A percentile compares a stretch with the other conserved stretches of the same genome.
Evolutionary conservation across 2,888 invertebrate species (phyloP).

Genomic region (Bursaphelenchus okinawaensis): DNA sequence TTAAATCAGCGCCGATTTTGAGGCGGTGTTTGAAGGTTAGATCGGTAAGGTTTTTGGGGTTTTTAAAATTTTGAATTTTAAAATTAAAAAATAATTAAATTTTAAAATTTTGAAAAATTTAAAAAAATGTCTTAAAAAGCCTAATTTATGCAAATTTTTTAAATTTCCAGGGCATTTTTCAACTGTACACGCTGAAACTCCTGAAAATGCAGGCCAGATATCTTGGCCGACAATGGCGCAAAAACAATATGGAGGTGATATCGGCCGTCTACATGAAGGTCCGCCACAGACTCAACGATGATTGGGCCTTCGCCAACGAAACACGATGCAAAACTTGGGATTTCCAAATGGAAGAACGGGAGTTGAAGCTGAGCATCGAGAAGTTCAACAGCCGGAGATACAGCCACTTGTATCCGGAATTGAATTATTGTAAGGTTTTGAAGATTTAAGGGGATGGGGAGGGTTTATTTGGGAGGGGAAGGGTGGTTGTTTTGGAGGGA

Average conservation of each 20-base stretch:
- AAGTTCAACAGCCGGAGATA: slow-evolving; percentile 90
- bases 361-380: slow-evolving; percentile 85
- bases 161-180: slow-evolving; percentile 68
- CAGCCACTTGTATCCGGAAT: slow-evolving; percentile 58
- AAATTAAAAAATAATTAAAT: neutral
- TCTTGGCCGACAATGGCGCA: slow-evolving; percentile 95
- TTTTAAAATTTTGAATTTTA: slow-evolving; percentile 7
- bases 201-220: slow-evolving; percentile 99
- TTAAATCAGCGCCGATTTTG: slow-evolving; percentile 96
- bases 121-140: too few species aligned
- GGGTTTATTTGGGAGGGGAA: neutral
- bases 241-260: slow-evolving; percentile 98
- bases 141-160: neutral
- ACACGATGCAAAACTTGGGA: slow-evolving; percentile 96
- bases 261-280: slow-evolving; percentile 94
- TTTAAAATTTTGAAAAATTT: neutral
- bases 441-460: neutral
- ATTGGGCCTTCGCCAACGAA: slow-evolving; percentile 99
- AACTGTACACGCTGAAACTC: slow-evolving; percentile 91
- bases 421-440: slow-evolving; percentile 48
- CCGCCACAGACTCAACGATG: slow-evolving; percentile 78
- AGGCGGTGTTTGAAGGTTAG: slow-evolving; percentile 81
- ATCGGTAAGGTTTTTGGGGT: slow-evolving; percentile 57
- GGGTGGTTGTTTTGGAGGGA: too few species aligned
- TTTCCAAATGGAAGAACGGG: slow-evolving; percentile 92